Evolutionary conservation across 2,113 vertebrate species (phyloP), one percentile per base, ranked within the genome.

Genomic region (Toxostoma redivivum): DNA sequence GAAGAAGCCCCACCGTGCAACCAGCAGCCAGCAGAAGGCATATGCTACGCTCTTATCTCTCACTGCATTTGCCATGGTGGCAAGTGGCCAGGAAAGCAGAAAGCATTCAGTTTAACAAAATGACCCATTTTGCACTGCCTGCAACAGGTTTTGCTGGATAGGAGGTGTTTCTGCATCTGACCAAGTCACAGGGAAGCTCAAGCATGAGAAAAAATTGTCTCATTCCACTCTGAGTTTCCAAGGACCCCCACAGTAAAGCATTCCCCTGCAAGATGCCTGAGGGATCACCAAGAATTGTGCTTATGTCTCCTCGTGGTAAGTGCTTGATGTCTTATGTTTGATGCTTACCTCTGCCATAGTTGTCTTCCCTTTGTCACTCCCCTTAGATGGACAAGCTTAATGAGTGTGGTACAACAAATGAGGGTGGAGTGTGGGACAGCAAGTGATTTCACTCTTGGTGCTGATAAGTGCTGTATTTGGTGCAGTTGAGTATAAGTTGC

Each of bases 241-340:
- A 40, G 51, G 45, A n/a, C 9, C 12, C n/a, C 11, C 16, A 5
- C 0, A 3, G 15, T 15, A 70, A 87, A 84, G n/a, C 48, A 54
- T 10, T 73, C 13, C 27, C 37, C 28, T 24, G 28, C 16, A 53
- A 71, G 47, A 42, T 1, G 0, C 5, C 0, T 8, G 57, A 80
- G 11, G 27, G 48, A 48, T 42, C 25, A 15, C 38, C 0, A 0
- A 72, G 80, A 58, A 48, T 10, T 50, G 10, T 0, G 0, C 11
- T 74, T 12, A 1, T 58, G 19, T 54, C 57, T 53, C 35, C 57
- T 71, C 0, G 1, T 45, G 44, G 44, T 86, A 65, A 57, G 66
- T 6, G 16, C 33, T 72, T 50, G 25, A 45, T 0, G 0, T 33
- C 23, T 64, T 65, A 45, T 48, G 23, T 44, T 44, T 44, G 31